phyloP scores from a whole-genome alignment of 2,113 vertebrate genomes.

The Picathartes gymnocephalus region DNA sequence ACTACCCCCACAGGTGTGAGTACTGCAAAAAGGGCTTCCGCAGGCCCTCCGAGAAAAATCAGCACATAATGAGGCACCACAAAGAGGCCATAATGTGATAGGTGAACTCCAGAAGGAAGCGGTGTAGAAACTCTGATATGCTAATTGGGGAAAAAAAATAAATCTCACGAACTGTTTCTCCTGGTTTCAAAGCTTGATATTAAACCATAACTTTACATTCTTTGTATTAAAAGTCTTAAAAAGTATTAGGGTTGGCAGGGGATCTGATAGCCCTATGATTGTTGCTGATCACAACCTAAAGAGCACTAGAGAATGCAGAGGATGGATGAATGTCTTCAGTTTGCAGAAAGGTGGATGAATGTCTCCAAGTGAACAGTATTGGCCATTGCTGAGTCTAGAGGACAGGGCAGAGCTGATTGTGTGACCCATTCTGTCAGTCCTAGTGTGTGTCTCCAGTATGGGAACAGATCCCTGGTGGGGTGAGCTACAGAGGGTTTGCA shows the following conservation, averaged over 20 bases:
- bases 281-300: constrained; percentile 65
- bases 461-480: neutral
- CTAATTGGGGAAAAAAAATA: constrained; percentile 67
- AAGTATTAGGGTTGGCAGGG: constrained; percentile 68
- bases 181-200: constrained; percentile 78
- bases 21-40: constrained; percentile 99
- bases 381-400: constrained; percentile 45
- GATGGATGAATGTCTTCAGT: constrained; percentile 64
- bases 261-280: constrained; percentile 67
- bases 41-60: constrained; percentile 97
- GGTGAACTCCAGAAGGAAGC: constrained; percentile 12
- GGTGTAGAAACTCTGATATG: constrained; percentile 53
- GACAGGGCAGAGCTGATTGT: constrained; percentile 37
- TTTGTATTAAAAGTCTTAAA: constrained; percentile 78
- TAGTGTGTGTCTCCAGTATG: neutral
- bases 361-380: constrained; percentile 57
- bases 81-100: constrained; percentile 91
- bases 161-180: constrained; percentile 75
- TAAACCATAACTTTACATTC: constrained; percentile 76
- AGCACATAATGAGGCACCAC: constrained; percentile 98
- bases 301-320: constrained; percentile 66
- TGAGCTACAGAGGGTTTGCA: constrained; percentile 30
- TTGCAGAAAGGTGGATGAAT: constrained; percentile 63
- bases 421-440: constrained; percentile 54
- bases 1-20: constrained; percentile 98